phyloP scores from a whole-genome alignment of 2,113 vertebrate genomes.

The Scartelaos histophorus region DNA sequence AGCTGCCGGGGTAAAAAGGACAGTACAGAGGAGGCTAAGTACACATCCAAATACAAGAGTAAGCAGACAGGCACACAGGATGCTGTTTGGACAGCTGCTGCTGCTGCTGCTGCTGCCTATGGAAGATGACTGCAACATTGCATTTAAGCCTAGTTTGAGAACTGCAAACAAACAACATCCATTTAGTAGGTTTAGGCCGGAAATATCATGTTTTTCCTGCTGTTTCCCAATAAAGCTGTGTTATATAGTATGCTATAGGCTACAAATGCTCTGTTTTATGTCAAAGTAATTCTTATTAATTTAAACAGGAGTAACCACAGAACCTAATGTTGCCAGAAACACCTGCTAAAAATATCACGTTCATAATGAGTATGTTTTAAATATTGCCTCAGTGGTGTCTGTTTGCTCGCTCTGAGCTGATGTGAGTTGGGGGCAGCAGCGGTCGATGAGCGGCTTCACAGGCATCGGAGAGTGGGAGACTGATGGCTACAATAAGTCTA shows the following conservation, averaged over 20 bases:
- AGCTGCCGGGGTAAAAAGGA: slow-evolving; percentile 72
- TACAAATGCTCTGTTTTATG: slow-evolving; percentile 51
- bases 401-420: slow-evolving; percentile 81
- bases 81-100: slow-evolving; percentile 80
- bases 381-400: slow-evolving; percentile 77
- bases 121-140: slow-evolving; percentile 67
- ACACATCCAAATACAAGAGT: slow-evolving; percentile 76
- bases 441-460: slow-evolving; percentile 80
- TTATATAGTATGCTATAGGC: slow-evolving; percentile 40
- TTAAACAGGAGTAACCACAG: slow-evolving; percentile 67
- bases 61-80: slow-evolving; percentile 74
- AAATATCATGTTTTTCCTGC: slow-evolving; percentile 33
- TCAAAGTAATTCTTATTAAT: slow-evolving; percentile 55
- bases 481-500: slow-evolving; percentile 83
- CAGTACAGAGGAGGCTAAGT: slow-evolving; percentile 73
- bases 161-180: slow-evolving; percentile 54
- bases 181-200: slow-evolving; percentile 23
- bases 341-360: slow-evolving; percentile 84
- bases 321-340: slow-evolving; percentile 75
- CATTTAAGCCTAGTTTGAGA: slow-evolving; percentile 62
- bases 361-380: slow-evolving; percentile 74
- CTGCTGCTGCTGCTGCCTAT: slow-evolving; percentile 64
- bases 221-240: not conserved
- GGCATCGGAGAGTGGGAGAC: slow-evolving; percentile 61
- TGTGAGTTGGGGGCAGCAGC: slow-evolving; percentile 87